Conservation (phyloP, 1,140 invertebrate species). For the Subanguina moxae region DNA sequence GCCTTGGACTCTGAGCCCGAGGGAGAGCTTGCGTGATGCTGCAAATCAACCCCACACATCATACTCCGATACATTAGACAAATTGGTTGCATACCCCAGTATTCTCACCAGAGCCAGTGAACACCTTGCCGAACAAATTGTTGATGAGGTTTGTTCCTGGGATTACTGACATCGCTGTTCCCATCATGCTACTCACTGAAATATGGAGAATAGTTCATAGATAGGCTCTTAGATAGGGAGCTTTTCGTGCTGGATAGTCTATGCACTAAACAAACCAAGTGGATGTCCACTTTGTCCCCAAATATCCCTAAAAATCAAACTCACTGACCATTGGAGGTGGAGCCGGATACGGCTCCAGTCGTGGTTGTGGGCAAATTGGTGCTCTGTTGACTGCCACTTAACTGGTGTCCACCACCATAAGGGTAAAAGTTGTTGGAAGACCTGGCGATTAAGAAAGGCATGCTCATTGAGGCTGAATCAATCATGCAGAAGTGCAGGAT, state of each 20-base stretch:
- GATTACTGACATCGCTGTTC: conserved; percentile 50
- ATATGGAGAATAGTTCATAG: too few relatives aligned
- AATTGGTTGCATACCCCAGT: background rate
- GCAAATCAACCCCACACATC: too few relatives aligned
- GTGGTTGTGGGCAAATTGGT: background rate
- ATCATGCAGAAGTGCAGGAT: conserved; percentile 79
- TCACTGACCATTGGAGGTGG: background rate
- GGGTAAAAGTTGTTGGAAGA: background rate
- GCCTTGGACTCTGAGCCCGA: conserved; percentile 3
- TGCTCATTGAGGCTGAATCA: conserved; percentile 62
- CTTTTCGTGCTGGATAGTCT: too few relatives aligned
- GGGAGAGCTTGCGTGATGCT: too few relatives aligned
- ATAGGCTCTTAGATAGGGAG: too few relatives aligned
- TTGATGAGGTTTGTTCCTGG: conserved; percentile 67
- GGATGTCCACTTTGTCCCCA: too few relatives aligned
- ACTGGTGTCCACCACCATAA: background rate
- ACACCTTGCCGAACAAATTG: conserved; percentile 66
- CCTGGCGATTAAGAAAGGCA: conserved; percentile 8
- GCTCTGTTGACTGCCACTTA: background rate
- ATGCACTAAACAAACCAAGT: too few relatives aligned
- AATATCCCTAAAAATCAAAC: too few relatives aligned
- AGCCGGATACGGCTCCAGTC: background rate
- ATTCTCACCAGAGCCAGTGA: conserved; percentile 31
- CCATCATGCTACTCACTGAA: conserved; percentile 46
- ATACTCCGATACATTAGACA: too few relatives aligned